These are phyloP conservation scores for mouse (Mus musculus) DNA, from an alignment of 2,113 vertebrate species.

Conservation along the genomic window GRCm39 chr13:115325501-115326000, in stretches of 20 bases:
- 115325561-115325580: not conserved
- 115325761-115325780: not conserved
- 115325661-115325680: not conserved
- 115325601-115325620: not conserved
- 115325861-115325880: accelerated
- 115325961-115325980: not conserved
- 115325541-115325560: not conserved
- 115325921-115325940: not conserved
- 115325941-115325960: conserved; percentile 5
- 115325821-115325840: not conserved
- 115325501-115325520: not conserved
- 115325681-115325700: not conserved
- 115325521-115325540: not conserved
- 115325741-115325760: not conserved
- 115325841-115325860: not conserved
- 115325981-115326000: not conserved
- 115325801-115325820: not conserved
- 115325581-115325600: not conserved
- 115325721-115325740: not conserved
- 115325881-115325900: not conserved
- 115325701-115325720: not conserved
- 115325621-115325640: not conserved
- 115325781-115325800: not conserved
- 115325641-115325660: not conserved
- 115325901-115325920: not conserved